Conservation (phyloP, 2,888 invertebrate genomes). For the Drosophila colorata region DNA sequence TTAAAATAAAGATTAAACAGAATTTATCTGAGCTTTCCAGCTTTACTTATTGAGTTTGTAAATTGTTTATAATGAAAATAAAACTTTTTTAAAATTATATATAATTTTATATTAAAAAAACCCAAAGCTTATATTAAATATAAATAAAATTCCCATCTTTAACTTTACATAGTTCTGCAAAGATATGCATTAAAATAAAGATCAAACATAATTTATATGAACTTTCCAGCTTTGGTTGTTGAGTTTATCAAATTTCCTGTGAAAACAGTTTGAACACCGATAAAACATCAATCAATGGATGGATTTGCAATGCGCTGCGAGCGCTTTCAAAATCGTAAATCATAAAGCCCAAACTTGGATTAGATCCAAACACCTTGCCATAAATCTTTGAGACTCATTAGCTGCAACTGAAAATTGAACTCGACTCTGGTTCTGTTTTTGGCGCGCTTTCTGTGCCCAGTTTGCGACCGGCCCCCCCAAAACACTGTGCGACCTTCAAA, state of each 20-base stretch:
- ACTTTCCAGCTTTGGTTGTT: neutral
- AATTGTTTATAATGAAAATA: too few relatives aligned
- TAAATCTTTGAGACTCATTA: constrained; percentile 71
- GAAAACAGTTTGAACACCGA: constrained; percentile 26
- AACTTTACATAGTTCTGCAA: too few relatives aligned
- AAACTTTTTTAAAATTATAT: too few relatives aligned
- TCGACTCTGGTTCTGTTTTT: constrained; percentile 50
- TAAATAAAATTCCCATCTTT: too few relatives aligned
- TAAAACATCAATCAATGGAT: constrained; percentile 69
- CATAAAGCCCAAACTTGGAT: constrained; percentile 64
- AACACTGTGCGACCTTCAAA: constrained; percentile 71
- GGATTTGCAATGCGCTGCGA: constrained; percentile 61
- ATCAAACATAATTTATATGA: neutral
- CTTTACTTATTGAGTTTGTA: too few relatives aligned
- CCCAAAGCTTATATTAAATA: too few relatives aligned
- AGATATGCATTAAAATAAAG: neutral
- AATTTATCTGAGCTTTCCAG: too few relatives aligned
- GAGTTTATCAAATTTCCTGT: constrained; percentile 19
- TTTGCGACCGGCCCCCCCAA: constrained; percentile 21
- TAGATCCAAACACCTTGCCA: constrained; percentile 67
- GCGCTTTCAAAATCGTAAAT: constrained; percentile 66
- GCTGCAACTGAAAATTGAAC: constrained; percentile 71
- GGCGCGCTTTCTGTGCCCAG: constrained; percentile 64
- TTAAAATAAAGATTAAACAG: too few relatives aligned
- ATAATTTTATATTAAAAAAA: too few relatives aligned